phyloP scores from a whole-genome alignment of 2,888 invertebrate genomes.

The Bellardia bayeri region DNA sequence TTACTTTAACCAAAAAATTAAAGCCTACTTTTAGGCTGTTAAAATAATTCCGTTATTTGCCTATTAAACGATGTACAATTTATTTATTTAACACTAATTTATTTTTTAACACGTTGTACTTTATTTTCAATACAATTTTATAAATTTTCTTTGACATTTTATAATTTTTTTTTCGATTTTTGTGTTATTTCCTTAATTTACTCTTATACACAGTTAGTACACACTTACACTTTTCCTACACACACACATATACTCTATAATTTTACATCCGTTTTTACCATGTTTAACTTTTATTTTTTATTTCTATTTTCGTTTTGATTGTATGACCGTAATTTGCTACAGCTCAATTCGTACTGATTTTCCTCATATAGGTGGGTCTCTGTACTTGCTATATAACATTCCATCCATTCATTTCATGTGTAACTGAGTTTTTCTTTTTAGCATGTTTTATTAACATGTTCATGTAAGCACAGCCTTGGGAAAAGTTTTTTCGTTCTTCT shows the following conservation, averaged over 20 bases:
- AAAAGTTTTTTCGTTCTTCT: constrained; percentile 37
- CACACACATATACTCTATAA: not conserved
- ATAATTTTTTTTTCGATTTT: not conserved
- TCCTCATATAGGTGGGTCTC: constrained; percentile 59
- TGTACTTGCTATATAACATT: constrained; percentile 42
- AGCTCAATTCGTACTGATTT: constrained; percentile 64
- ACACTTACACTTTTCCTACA: not conserved
- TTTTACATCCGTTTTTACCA: constrained; percentile 46
- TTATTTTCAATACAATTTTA: not conserved
- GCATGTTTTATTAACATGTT: constrained; percentile 62
- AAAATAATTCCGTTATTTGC: not conserved
- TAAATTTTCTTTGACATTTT: not conserved
- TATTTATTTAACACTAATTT: not conserved
- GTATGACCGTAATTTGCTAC: constrained; percentile 61
- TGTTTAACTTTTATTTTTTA: constrained; percentile 23
- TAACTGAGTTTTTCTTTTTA: not conserved
- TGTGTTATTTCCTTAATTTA: constrained; percentile 39
- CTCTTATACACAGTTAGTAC: constrained; percentile 16
- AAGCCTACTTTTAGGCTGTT: constrained; percentile 61
- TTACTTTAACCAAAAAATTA: constrained; percentile 8
- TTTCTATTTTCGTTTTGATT: not conserved
- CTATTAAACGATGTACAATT: not conserved
- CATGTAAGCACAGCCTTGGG: constrained; percentile 70
- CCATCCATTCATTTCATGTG: constrained; percentile 36
- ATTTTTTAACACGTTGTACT: too few species aligned